Base-by-base conservation (phyloP, 2,888 invertebrate species). In the Tetragonula carbonaria region DNA sequence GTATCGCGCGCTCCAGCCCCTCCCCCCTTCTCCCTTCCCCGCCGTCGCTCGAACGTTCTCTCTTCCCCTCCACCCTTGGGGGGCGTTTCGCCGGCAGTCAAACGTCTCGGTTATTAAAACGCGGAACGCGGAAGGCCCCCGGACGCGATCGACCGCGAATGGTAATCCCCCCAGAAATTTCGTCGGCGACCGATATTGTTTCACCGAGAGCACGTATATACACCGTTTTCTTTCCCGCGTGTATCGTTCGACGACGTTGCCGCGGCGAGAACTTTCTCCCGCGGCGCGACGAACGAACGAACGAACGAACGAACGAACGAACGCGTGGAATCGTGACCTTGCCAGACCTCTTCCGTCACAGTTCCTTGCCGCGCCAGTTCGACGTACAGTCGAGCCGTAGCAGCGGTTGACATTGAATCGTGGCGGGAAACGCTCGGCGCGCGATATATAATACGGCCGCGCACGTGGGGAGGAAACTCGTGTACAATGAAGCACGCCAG, bases 381-480 rank as follows among this genome's bases (percentile, higher is more conserved):
- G 79, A 80, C 80, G 85, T 59, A 66, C 38, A 38, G 71, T 76
- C 80, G 86, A 38, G 38, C 38, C 82, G 75, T 59, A 81, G 86
- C 80, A 85, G 86, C 80, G 74, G 89, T 89, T 88, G 88, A 89
- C 88, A 89, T 89, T 89, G 89, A 89, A 83, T 89, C 77, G 81
- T 79, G 82, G 73, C 82, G 85, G 82, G 88, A 86, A 82, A 87
- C 80, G 77, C 77, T 82, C 72, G 62, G 77, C 77, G 80, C 72
- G 62, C 84, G 83, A 86, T 80, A 86, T 80, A 84, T 82, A 85
- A 81, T 81, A 75, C 84, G 72, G 72, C 78, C 38, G 83, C 84
- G 86, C 86, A 89, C 88, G 88, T 87, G 88, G 89, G 84, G 84
- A 84, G 87, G 62, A 84, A 88, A 88, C 85, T 79, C 68, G 87